Conservation (phyloP, 23 tunicate species). For the Ascidia mentula region DNA sequence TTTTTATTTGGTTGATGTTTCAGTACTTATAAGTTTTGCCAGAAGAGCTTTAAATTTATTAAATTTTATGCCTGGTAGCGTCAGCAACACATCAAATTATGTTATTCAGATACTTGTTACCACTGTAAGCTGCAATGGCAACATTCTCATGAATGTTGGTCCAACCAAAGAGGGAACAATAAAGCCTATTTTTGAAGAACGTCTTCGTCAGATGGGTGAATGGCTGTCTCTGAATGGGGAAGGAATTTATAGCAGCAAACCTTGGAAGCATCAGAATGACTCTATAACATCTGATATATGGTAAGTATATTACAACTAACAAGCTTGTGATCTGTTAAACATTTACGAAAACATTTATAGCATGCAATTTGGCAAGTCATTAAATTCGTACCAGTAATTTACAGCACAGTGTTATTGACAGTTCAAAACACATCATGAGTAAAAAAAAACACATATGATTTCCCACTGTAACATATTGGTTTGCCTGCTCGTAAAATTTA, state of each 20-base stretch:
- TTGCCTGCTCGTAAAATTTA: no score
- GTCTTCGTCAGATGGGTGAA: conserved; percentile 65
- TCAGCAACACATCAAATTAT: no score
- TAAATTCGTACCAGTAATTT: no score
- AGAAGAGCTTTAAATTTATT: no score
- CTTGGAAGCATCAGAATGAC: conserved; percentile 85
- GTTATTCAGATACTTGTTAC: conserved; percentile 52
- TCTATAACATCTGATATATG: conserved; percentile 45
- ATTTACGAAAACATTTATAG: conserved; percentile 1
- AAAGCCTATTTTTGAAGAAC: conserved; percentile 53
- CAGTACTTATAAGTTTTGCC: no score
- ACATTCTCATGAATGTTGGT: conserved; percentile 69
- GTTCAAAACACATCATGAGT: no score
- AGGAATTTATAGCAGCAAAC: conserved; percentile 51
- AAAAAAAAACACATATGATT: no score
- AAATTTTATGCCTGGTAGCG: no score
- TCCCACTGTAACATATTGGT: no score
- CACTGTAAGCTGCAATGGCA: conserved; percentile 74
- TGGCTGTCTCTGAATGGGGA: conserved; percentile 73
- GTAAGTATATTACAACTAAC: conserved; percentile 20
- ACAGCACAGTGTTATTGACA: no score
- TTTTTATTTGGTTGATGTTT: no score
- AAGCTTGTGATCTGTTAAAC: neutral
- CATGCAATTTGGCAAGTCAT: no score
- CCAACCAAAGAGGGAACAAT: conserved; percentile 79